Evolutionary conservation across 1,140 invertebrate genomes (phyloP).

Genomic region (Hylaeus anthracinus): DNA sequence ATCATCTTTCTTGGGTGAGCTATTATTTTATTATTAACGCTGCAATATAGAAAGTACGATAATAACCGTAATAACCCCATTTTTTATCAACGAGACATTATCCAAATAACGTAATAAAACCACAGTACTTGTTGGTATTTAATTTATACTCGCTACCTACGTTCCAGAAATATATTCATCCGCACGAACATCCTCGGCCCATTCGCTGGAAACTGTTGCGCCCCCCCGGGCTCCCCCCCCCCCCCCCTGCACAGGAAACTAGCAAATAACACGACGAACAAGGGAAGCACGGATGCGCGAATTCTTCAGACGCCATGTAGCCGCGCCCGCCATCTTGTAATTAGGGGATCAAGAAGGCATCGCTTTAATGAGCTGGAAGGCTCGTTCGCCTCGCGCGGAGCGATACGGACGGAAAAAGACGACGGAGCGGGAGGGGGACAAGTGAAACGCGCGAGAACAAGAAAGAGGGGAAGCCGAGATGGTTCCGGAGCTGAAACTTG

Average conservation of each 20-base stretch:
- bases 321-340: conserved; percentile 78
- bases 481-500: conserved; percentile 57
- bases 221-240: neutral
- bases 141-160: too few relatives aligned
- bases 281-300: conserved; percentile 24
- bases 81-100: too few relatives aligned
- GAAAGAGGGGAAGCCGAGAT: neutral
- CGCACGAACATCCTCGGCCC: neutral
- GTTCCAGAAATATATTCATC: too few relatives aligned
- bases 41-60: too few relatives aligned
- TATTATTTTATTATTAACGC: too few relatives aligned
- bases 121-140: too few relatives aligned
- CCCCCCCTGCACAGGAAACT: neutral
- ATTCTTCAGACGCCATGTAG: conserved; percentile 69
- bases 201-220: neutral
- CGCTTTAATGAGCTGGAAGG: conserved; percentile 77
- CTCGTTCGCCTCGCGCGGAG: conserved; percentile 27
- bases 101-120: too few relatives aligned
- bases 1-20: too few relatives aligned
- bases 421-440: neutral
- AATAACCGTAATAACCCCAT: too few relatives aligned
- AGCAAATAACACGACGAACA: conserved; percentile 8
- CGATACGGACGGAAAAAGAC: neutral
- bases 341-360: conserved; percentile 78
- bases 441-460: neutral